phyloP scores from a whole-genome alignment of 2,797 vertebrate species.

The Brachyalestes nurse region DNA sequence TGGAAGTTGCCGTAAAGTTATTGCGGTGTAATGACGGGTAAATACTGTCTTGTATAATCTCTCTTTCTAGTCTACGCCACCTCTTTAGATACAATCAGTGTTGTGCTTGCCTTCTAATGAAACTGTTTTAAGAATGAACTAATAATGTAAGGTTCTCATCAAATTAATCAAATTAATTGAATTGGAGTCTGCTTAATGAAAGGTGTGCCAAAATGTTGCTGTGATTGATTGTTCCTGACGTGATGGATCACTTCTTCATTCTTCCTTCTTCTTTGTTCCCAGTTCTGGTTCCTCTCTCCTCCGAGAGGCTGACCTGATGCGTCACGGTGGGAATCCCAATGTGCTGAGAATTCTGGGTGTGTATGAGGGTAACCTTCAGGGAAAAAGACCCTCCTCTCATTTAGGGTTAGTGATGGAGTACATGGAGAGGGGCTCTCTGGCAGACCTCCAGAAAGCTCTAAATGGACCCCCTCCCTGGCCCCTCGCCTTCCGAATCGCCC shows the following conservation, averaged over 20 bases:
- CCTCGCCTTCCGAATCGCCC: constrained; percentile 68
- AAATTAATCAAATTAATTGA: too few relatives aligned
- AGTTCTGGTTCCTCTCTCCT: constrained; percentile 54
- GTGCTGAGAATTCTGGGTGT: constrained; percentile 73
- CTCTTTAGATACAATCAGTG: not conserved
- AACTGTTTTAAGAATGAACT: too few relatives aligned
- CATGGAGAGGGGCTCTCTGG: constrained; percentile 77
- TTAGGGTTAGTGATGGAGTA: constrained; percentile 81
- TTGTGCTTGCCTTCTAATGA: not conserved
- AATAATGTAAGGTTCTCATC: too few relatives aligned
- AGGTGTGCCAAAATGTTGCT: not conserved
- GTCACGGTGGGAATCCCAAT: constrained; percentile 64
- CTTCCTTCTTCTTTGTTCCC: not conserved
- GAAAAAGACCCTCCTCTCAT: not conserved
- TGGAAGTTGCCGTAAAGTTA: constrained; percentile 75
- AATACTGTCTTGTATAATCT: constrained; percentile 10
- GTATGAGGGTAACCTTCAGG: constrained; percentile 59
- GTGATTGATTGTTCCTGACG: not conserved
- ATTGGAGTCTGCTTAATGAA: not conserved
- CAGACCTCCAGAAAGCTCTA: constrained; percentile 61
- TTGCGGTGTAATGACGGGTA: constrained; percentile 70
- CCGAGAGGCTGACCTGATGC: constrained; percentile 73
- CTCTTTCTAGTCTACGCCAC: not conserved
- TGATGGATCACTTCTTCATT: not conserved
- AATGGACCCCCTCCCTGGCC: constrained; percentile 64